These are phyloP conservation scores for Mycetomoellerius zeteki DNA, from an alignment of 1,140 invertebrate species.

Conservation along the genomic window DNA sequence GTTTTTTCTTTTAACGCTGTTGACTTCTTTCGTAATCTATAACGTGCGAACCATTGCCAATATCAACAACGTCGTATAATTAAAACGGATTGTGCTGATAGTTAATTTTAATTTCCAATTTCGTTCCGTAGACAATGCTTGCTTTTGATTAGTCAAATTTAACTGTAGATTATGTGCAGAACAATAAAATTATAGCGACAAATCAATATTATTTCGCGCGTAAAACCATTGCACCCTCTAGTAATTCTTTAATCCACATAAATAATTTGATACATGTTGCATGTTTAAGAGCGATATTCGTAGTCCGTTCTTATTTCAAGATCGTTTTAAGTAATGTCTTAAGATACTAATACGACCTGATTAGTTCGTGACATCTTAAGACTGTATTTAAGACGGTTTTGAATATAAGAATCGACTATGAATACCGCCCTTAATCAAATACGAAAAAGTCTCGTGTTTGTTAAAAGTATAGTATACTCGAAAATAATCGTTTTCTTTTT, in stretches of 20 bases:
- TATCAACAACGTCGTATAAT: not conserved
- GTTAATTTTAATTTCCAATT: slow-evolving; percentile 29
- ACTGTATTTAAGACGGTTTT: too few relatives aligned
- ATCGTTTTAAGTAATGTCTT: too few relatives aligned
- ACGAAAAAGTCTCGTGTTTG: not conserved
- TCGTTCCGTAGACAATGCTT: not conserved
- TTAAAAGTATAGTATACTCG: not conserved
- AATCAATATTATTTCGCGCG: not conserved
- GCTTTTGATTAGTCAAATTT: slow-evolving; percentile 2
- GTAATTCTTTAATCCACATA: not conserved
- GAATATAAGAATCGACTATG: too few relatives aligned
- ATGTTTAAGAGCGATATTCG: too few relatives aligned
- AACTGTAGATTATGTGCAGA: not conserved
- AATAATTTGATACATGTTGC: not conserved
- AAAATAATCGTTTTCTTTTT: not conserved
- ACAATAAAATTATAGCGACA: not conserved
- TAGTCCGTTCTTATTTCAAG: too few relatives aligned
- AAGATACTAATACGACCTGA: too few relatives aligned
- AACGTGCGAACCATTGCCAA: not conserved
- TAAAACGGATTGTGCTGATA: not conserved
- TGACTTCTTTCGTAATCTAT: slow-evolving; percentile 37
- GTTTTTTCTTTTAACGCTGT: slow-evolving; percentile 29
- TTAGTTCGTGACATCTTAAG: too few relatives aligned
- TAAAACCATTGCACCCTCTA: not conserved
- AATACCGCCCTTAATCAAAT: too few relatives aligned